Percentiles rank a stretch among this genome's conserved stretches.
Conservation (phyloP, 2,888 invertebrate species). For the Priocnemis perturbator region DNA sequence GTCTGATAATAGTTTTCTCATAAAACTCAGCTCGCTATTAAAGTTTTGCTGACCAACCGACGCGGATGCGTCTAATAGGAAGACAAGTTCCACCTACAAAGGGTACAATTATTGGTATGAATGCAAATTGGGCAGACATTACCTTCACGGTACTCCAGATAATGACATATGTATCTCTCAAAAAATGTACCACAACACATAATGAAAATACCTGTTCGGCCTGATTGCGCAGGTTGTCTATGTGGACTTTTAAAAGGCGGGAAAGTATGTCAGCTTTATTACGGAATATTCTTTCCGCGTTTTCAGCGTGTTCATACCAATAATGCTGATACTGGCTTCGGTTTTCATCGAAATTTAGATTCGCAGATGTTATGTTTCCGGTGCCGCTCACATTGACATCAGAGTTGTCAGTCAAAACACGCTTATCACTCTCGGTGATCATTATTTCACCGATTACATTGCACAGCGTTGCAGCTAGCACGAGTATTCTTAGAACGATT, state of each 20-base stretch:
- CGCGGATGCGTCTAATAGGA: slow-evolving; percentile 83
- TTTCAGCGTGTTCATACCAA: slow-evolving; percentile 36
- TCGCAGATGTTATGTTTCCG: slow-evolving; percentile 23
- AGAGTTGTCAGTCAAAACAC: neutral
- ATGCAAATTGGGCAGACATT: no score
- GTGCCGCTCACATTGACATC: neutral
- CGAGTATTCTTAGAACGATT: neutral
- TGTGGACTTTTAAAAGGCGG: slow-evolving; percentile 54
- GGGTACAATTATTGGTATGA: neutral
- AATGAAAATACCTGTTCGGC: slow-evolving; percentile 56
- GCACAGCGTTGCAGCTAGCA: slow-evolving; percentile 6
- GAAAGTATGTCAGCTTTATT: slow-evolving; percentile 58
- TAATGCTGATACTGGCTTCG: slow-evolving; percentile 33
- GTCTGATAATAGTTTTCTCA: slow-evolving; percentile 81
- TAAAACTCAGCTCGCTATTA: slow-evolving; percentile 81
- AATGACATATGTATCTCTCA: no score
- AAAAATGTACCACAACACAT: no score
- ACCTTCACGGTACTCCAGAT: no score
- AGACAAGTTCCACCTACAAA: slow-evolving; percentile 79
- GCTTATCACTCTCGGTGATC: neutral
- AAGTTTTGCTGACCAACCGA: slow-evolving; percentile 83
- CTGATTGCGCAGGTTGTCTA: slow-evolving; percentile 57
- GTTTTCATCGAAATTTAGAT: slow-evolving; percentile 36
- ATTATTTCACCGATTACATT: neutral
- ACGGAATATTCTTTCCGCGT: slow-evolving; percentile 35